Base-by-base conservation (phyloP, 2,113 vertebrate species). In the Ranitomeya imitator region DNA sequence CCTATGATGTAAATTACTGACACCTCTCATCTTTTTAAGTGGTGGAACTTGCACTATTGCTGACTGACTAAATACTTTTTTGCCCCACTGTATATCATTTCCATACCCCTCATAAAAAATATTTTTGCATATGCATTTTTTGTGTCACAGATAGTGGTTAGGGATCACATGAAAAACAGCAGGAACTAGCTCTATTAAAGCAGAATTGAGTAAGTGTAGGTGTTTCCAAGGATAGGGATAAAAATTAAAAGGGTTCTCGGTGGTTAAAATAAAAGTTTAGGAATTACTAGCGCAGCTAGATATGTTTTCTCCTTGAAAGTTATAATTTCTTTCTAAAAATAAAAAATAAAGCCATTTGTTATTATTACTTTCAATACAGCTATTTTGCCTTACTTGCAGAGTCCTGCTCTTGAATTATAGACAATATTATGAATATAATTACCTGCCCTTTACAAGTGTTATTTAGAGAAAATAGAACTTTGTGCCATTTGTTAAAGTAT, bases 401-500 rank as follows among this genome's bases (percentile, higher is more conserved):
- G 69, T 85, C 54, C 84, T 37, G 54, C 26, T 65, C 45, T 60
- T 85, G 71, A 85, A 60, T 85, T 85, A 85, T 85, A 55, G 52
- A 13, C 69, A 76, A 21, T 74, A 85, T 85, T 76, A 85, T 60
- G 67, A 85, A 76, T 76, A 85, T 74, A 85, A 85, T 85, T 85
- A 85, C 37, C 54, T 85, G 84, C 52, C 54, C 84, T 76, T 85
- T 85, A 74, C 26, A 74, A 74, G 55, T 76, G 84, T 85, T 85
- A 76, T 85, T 85, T 59, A 59, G 69, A 76, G 54, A 85, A 85
- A 85, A 85, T 85, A 85, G 76, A 85, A 76, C 69, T 55, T 71
- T 74, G 83, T 85, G 67, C 84, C 84, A 57, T 74, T 74, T 85
- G 54, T 74, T 76, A 85, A 85, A 85, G 84, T 85, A 76, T 60